Evolutionary conservation across 2,797 vertebrate species (phyloP).

Genomic region (Sitta carolinensis): DNA sequence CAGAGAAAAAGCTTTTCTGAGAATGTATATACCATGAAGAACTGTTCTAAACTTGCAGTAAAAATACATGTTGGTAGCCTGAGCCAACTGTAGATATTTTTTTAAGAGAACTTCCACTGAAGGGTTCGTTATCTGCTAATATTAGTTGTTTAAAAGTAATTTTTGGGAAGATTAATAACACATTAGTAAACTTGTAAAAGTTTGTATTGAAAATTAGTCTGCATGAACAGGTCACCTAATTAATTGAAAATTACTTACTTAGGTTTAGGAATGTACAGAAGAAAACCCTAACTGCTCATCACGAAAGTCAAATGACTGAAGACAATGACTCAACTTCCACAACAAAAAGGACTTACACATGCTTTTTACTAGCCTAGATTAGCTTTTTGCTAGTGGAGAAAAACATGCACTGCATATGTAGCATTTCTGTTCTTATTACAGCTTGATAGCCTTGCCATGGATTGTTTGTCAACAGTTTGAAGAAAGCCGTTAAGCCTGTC

Average conservation of each 20-base stretch:
- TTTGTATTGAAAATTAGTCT: not conserved
- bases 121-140: not conserved
- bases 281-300: not conserved
- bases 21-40: not conserved
- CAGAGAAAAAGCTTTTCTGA: not conserved
- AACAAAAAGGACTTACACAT: not conserved
- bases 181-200: not conserved
- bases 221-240: not conserved
- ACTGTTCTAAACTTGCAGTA: not conserved
- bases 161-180: not conserved
- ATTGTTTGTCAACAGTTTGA: not conserved
- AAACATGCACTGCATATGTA: not conserved
- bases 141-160: not conserved
- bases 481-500: not conserved
- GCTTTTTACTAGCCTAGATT: not conserved
- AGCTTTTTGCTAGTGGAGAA: not conserved
- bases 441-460: not conserved
- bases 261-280: not conserved
- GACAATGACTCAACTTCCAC: not conserved
- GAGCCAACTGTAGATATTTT: not conserved
- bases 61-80: not conserved
- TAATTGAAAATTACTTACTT: not conserved
- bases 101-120: not conserved
- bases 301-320: not conserved
- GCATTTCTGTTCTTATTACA: not conserved